These are phyloP conservation scores for Miichthys miiuy DNA, from an alignment of 2,797 vertebrate species.

Conservation along the genomic window DNA sequence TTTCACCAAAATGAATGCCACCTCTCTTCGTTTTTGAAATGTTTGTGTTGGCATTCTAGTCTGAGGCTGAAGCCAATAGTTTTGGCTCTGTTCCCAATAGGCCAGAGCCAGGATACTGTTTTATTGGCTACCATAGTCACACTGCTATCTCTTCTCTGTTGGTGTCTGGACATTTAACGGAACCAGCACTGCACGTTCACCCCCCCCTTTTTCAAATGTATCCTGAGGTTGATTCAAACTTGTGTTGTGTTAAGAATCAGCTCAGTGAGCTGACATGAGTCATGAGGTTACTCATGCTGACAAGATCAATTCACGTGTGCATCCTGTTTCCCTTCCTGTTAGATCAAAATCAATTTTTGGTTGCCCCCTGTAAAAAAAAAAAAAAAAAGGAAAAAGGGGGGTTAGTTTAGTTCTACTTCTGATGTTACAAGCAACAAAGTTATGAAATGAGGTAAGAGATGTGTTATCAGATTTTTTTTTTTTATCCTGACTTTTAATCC, in stretches of 20 bases:
- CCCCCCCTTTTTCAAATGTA: not conserved
- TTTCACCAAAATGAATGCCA: constrained; percentile 6
- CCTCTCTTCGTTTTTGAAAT: not conserved
- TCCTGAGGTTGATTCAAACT: constrained; percentile 34
- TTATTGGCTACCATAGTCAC: constrained; percentile 1
- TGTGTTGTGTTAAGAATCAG: constrained; percentile 31
- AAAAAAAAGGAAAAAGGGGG: not conserved
- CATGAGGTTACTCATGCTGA: constrained; percentile 59
- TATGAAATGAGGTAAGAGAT: constrained; percentile 6
- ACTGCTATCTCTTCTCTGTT: constrained; percentile 14
- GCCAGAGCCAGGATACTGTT: constrained; percentile 29
- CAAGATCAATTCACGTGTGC: constrained; percentile 56
- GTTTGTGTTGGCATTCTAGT: constrained; percentile 19
- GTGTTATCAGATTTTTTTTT: not conserved
- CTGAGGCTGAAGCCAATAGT: not conserved
- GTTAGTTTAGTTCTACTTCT: constrained; percentile 29
- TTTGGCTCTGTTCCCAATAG: constrained; percentile 41
- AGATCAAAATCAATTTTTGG: constrained; percentile 50
- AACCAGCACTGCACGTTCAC: constrained; percentile 31
- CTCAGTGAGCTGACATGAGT: constrained; percentile 51
- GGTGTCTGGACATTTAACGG: constrained; percentile 1
- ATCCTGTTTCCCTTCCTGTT: constrained; percentile 68
- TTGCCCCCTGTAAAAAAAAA: constrained; percentile 15
- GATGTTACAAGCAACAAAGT: constrained; percentile 6
- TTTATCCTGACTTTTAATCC: not conserved